phyloP scores from a whole-genome alignment of 30 jellyfish, hydroid and myxozoan genomes.

The Mastigias papua region DNA sequence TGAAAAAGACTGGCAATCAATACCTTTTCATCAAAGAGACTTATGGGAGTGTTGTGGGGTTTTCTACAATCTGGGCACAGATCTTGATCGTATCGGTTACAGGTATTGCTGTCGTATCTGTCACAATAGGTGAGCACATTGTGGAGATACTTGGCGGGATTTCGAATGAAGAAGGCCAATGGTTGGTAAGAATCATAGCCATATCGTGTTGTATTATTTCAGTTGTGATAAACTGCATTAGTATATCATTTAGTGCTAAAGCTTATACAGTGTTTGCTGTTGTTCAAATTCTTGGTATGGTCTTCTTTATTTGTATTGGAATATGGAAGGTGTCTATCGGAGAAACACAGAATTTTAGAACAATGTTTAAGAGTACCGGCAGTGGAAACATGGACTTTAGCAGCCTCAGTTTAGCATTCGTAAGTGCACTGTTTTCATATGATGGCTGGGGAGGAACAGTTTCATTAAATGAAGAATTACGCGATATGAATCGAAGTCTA shows the following conservation, averaged over 20 bases:
- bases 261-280: not conserved
- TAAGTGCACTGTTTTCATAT: constrained; percentile 69
- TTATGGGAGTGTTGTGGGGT: constrained; percentile 21
- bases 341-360: constrained; percentile 13
- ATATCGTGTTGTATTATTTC: not conserved
- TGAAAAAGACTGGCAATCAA: too few species aligned
- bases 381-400: not conserved
- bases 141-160: not conserved
- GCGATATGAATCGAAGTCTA: constrained; percentile 55
- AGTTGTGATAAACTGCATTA: not conserved
- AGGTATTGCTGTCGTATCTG: not conserved
- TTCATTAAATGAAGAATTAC: constrained; percentile 55
- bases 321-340: not conserved
- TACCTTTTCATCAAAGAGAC: constrained; percentile 5
- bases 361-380: constrained; percentile 27
- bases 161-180: not conserved
- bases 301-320: not conserved
- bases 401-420: constrained; percentile 53
- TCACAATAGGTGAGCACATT: not conserved
- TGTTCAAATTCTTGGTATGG: not conserved
- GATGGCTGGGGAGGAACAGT: constrained; percentile 77
- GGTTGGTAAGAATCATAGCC: not conserved
- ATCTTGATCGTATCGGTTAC: not conserved
- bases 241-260: not conserved
- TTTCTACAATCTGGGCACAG: not conserved